These are phyloP conservation scores for Pelosia muscerda DNA, from an alignment of 2,888 invertebrate genomes.

Conservation along the genomic window DNA sequence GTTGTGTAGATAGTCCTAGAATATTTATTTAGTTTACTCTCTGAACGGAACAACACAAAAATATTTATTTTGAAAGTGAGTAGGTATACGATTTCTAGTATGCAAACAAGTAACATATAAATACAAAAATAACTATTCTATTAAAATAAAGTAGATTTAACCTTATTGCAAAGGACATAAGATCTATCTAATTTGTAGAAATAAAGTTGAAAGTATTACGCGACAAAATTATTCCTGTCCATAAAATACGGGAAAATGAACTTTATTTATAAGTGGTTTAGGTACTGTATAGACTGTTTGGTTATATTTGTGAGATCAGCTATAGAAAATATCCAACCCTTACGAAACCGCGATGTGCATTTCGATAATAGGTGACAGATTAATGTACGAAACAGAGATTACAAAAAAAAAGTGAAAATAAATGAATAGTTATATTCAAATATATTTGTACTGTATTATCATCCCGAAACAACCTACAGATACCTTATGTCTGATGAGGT, in stretches of 20 bases:
- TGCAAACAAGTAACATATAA: conserved; percentile 3
- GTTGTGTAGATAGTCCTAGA: too few relatives aligned
- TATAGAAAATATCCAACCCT: conserved; percentile 77
- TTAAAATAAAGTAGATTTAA: background rate
- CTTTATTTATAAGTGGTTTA: conserved; percentile 37
- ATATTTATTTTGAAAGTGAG: conserved; percentile 28
- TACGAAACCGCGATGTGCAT: conserved; percentile 82
- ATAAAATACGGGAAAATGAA: conserved; percentile 1
- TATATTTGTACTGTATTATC: too few relatives aligned
- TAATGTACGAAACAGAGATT: conserved; percentile 49
- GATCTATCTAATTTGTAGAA: background rate
- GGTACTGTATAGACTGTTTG: conserved; percentile 14
- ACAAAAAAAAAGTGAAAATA: background rate
- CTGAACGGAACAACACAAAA: background rate
- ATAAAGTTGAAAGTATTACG: conserved; percentile 32
- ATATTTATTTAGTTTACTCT: too few relatives aligned
- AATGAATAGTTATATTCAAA: background rate
- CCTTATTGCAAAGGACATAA: background rate
- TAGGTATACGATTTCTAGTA: conserved; percentile 46
- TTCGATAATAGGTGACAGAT: conserved; percentile 79
- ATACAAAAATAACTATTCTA: background rate
- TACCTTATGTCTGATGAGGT: too few relatives aligned
- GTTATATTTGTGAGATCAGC: conserved; percentile 45
- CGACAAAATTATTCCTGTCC: background rate
- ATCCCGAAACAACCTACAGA: too few relatives aligned